phyloP scores from a whole-genome alignment of 2,113 vertebrate genomes.

The Macquaria australasica region DNA sequence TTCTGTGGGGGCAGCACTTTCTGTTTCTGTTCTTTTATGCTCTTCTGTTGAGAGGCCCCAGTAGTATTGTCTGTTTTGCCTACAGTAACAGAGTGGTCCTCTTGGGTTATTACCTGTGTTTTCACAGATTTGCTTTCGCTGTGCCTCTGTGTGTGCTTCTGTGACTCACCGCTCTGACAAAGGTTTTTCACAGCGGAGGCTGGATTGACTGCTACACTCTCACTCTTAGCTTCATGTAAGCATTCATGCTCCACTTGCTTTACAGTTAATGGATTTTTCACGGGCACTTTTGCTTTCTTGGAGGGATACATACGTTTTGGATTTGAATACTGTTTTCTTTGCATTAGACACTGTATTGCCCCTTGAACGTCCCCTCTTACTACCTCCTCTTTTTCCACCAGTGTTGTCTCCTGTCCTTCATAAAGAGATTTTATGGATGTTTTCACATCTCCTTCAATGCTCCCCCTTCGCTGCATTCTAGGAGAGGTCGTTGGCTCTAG shows the following conservation, averaged over 20 bases:
- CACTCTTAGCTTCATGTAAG: conserved; percentile 63
- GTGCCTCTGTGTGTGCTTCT: conserved; percentile 70
- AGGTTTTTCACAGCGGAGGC: conserved; percentile 81
- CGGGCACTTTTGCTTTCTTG: conserved; percentile 82
- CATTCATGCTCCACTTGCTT: conserved; percentile 74
- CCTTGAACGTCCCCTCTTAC: conserved; percentile 84
- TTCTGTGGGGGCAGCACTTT: conserved; percentile 71
- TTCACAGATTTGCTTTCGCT: conserved; percentile 75
- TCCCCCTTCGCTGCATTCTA: conserved; percentile 72
- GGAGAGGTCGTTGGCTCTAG: conserved; percentile 81
- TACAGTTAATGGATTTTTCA: conserved; percentile 74
- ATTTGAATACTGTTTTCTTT: conserved; percentile 84
- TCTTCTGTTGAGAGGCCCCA: conserved; percentile 70
- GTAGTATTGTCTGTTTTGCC: conserved; percentile 70
- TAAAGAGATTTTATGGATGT: conserved; percentile 82
- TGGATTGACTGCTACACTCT: conserved; percentile 66
- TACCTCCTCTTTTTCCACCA: conserved; percentile 82
- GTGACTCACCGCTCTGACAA: conserved; percentile 73
- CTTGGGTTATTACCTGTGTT: conserved; percentile 78
- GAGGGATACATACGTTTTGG: conserved; percentile 75
- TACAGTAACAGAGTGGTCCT: conserved; percentile 69
- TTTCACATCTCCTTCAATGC: conserved; percentile 79
- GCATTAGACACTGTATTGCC: conserved; percentile 84
- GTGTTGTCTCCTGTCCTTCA: conserved; percentile 76
- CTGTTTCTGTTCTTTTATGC: conserved; percentile 72